Evolutionary conservation across 1,140 invertebrate species (phyloP), one percentile per base, ranked within the genome.

Genomic region (Drosophila sproati): DNA sequence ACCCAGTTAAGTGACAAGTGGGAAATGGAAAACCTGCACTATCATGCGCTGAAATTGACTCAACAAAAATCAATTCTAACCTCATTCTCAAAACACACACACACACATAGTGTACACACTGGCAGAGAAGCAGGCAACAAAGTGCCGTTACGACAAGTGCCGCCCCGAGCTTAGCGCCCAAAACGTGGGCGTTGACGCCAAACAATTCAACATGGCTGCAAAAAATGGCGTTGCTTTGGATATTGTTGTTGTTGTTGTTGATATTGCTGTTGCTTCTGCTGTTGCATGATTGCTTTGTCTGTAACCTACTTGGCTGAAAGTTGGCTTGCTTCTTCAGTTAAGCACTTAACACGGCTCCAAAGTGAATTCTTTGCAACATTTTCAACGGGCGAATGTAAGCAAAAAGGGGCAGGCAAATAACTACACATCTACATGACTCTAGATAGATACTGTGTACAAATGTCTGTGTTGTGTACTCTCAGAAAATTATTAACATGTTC

Each of bases 1-100:
- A 69, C 78, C 73, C 73, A 81, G 63, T 77, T 80, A 39, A 39
- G 47, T 54, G 29, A 3, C 37, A 45, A 73, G 43, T 31, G 59
- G 67, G 37, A 52, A 62, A 45, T 48, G 61, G 6, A 10, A 57
- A 54, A 54, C 54, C 60, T 64, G 68, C 59, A 34, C 72, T 70
- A 74, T 74, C 72, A 43, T 57, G 45, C 43, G n/a, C 68, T 54
- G 45, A 37, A 47, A 64, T 59, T 7, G 64, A 35, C 64, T 52
- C 41, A 50, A 57, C 62, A 75, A 81, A 82, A 82, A 82, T 82
- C 79, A 78, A 82, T 82, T 82, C 60, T 75, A 82, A 73, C 79
- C 80, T 67, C 79, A 66, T 82, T 82, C 59, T 54, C 51, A 35
- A 48, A 35, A 35, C 28, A 12, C 12, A 57, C 10, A 20, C 20